Evolutionary conservation across 2,888 invertebrate genomes (phyloP), one percentile per base, ranked within the genome.

Genomic region (Colostygia pectinataria): DNA sequence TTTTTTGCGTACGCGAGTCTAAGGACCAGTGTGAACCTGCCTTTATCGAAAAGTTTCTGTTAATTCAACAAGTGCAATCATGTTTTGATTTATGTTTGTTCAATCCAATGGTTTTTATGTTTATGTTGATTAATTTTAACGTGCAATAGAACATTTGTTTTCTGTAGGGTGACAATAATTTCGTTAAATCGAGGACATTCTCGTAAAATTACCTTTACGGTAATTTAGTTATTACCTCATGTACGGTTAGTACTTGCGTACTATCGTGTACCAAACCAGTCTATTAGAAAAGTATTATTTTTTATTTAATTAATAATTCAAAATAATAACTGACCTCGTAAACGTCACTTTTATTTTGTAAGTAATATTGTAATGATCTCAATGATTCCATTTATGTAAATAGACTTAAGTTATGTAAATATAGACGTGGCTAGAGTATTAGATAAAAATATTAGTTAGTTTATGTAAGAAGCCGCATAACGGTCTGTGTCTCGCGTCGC

Each of bases 381-480:
- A 89, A 83, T 82, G 83, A 89, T 88, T 90, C 89, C 89, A 86
- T 88, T 81, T 84, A 77, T 88, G 86, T 89, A 89, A 77, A 88
- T 88, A 88, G 74, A 57, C 63, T 76, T 79, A 73, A 63, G 59
- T 64, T 60, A 45, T 86, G 83, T 89, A 88, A 77, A 88, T 87
- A 86, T 83, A 83, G 57, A 41, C 14, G 25, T 37, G 33, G 32
- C 14, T 45, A 45, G 51, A 31, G 12, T 37, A 38, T 28, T 33
- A 46, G 67, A 65, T 61, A 65, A 68, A 64, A 68, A 66, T 69
- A 71, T 63, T 69, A 62, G 54, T 52, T 71, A 62, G 59, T 57
- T 59, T 72, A 68, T 68, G 65, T 71, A 75, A 66, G 65, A 75
- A 76, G 74, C 60, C 44, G 52, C 61, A 59, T 57, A 62, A 68